Evolutionary conservation across 2,113 vertebrate species (phyloP).

Genomic region (Perca schrenkii): DNA sequence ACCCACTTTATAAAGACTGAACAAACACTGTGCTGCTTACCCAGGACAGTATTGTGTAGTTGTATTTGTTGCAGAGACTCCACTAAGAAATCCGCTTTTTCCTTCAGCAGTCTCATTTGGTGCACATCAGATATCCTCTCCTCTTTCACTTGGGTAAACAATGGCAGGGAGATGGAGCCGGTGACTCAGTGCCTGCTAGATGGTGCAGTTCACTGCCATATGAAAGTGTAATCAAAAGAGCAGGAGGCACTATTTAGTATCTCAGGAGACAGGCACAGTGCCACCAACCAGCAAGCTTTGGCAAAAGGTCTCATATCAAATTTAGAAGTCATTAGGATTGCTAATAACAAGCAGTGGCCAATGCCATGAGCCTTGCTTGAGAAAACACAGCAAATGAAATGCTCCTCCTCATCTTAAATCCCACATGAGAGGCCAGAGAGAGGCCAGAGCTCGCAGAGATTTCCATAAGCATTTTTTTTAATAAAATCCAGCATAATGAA

Average conservation of each 20-base stretch:
- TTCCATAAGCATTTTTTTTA: slow-evolving; percentile 73
- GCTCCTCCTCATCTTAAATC: slow-evolving; percentile 61
- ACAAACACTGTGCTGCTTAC: slow-evolving; percentile 69
- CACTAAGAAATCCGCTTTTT: slow-evolving; percentile 67
- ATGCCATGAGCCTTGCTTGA: slow-evolving; percentile 52
- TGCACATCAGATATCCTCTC: slow-evolving; percentile 77
- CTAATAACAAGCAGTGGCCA: slow-evolving; percentile 78
- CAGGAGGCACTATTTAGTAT: slow-evolving; percentile 72
- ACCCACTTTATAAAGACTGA: slow-evolving; percentile 69
- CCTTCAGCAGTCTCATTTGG: slow-evolving; percentile 73
- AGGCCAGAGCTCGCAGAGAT: slow-evolving; percentile 58
- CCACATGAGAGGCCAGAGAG: slow-evolving; percentile 64
- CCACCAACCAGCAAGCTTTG: slow-evolving; percentile 72
- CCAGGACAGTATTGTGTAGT: slow-evolving; percentile 56
- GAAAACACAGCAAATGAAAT: slow-evolving; percentile 71
- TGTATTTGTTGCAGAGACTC: slow-evolving; percentile 62
- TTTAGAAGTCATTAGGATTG: slow-evolving; percentile 83
- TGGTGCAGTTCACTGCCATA: slow-evolving; percentile 70
- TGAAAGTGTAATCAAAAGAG: slow-evolving; percentile 83
- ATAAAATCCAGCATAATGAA: slow-evolving; percentile 75
- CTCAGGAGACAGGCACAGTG: slow-evolving; percentile 63
- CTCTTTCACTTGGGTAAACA: slow-evolving; percentile 79
- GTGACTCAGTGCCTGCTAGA: slow-evolving; percentile 70
- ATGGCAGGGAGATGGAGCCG: slow-evolving; percentile 66
- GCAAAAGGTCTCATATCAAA: slow-evolving; percentile 80